phyloP scores from a whole-genome alignment of 2,888 invertebrate genomes.

The Ectobius pallidus region DNA sequence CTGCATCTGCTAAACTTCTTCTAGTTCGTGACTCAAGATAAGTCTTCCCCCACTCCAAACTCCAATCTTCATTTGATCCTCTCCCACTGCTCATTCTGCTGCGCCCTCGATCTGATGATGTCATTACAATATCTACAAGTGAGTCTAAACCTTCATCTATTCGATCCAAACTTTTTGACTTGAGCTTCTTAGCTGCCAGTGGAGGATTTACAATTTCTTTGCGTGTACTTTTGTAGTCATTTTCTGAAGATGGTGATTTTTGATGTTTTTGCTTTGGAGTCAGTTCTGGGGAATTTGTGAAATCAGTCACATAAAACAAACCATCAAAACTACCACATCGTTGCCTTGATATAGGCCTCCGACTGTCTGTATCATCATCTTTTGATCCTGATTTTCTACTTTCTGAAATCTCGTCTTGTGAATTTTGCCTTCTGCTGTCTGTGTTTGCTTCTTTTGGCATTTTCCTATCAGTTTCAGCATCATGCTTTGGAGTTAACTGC shows the following conservation, averaged over 20 bases:
- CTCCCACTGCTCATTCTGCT: conserved; percentile 39
- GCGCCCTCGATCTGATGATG: conserved; percentile 52
- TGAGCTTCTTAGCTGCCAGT: conserved; percentile 28
- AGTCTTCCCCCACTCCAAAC: conserved; percentile 40
- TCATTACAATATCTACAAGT: conserved; percentile 73
- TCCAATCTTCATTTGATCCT: conserved; percentile 43
- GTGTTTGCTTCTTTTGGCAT: neutral
- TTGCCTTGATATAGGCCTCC: conserved; percentile 18
- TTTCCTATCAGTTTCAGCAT: neutral
- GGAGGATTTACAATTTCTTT: conserved; percentile 2
- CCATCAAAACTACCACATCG: conserved; percentile 56
- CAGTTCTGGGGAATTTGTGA: neutral
- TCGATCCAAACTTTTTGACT: conserved; percentile 77
- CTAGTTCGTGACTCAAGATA: conserved; percentile 26
- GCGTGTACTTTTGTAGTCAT: neutral
- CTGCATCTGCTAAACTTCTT: conserved; percentile 33
- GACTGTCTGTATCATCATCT: neutral
- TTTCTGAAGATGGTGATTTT: neutral
- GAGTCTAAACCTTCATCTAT: conserved; percentile 75
- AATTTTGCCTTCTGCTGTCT: too few species aligned
- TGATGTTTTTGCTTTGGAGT: conserved; percentile 13
- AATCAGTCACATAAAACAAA: conserved; percentile 47
- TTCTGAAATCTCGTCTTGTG: neutral
- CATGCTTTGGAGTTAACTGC: neutral
- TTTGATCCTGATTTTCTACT: neutral